Evolutionary conservation across 2,888 invertebrate species (phyloP), one percentile per base, ranked within the genome.

Genomic region (Brenthis hecate): DNA sequence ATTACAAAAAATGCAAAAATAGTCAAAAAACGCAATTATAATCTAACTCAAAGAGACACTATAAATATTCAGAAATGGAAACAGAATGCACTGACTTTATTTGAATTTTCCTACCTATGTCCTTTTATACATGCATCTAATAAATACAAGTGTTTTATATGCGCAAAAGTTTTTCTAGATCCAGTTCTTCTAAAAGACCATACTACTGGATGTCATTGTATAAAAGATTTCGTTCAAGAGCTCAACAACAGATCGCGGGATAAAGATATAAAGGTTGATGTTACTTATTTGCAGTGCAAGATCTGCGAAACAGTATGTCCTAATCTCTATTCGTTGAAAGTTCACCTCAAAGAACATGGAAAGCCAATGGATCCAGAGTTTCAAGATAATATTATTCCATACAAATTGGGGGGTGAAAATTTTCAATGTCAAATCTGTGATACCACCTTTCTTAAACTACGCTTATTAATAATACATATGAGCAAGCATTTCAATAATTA

Each of bases 401-500:
- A 85, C 56, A 88, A 87, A 69, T 76, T 91, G 28, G 81, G 77
- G n/a, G 82, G 74, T 0, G 76, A 82, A 0, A 73, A 72, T 11
- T 87, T 86, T 53, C 81, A 85, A 54, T 91, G 91, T 63, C 89
- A 89, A 76, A 72, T 89, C 2, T 91, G 91, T 43, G 78, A 80
- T 0, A 86, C 85, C 65, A 77, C 68, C 3, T 90, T 81, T 68
- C 69, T 80, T 0, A 89, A 87, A 73, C 70, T 91, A 0, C 78
- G 88, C 69, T 72, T 85, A 0, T 75, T 91, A 0, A 81, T 88
- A 1, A 87, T 88, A 6, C 91, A 91, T 54, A 91, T 91, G 91
- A 91, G 82, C 51, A 85, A 81, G 69, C 91, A 91, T 74, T 91
- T 83, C 23, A 89, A 86, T 36, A 91, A 91, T 64, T 91, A 78